phyloP scores from a whole-genome alignment of 2,888 invertebrate species.

The Alviniconcha strummeri region DNA sequence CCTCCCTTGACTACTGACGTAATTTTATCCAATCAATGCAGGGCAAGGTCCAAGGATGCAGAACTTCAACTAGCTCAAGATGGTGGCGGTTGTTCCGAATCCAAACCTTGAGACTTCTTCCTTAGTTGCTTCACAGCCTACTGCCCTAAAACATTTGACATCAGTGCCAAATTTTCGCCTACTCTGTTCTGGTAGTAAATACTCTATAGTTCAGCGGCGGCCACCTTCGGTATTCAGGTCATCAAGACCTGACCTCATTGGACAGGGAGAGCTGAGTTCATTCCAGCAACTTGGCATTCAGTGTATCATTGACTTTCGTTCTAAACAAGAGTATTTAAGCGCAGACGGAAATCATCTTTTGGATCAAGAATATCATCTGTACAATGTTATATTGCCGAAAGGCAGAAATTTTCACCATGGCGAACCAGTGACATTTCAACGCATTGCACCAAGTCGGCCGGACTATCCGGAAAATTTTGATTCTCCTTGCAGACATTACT shows the following conservation, averaged over 20 bases:
- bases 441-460: not conserved
- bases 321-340: conserved; percentile 54
- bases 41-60: not conserved
- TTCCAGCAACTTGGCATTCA: conserved; percentile 56
- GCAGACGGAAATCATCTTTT: conserved; percentile 53
- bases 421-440: conserved; percentile 16
- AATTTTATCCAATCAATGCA: conserved; percentile 15
- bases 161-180: conserved; percentile 47
- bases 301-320: conserved; percentile 63
- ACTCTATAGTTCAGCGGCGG: not conserved
- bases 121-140: too few species aligned
- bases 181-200: conserved; percentile 27
- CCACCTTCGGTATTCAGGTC: conserved; percentile 55
- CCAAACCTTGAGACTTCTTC: not conserved
- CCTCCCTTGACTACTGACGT: conserved; percentile 22
- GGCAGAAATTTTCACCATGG: conserved; percentile 36
- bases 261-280: conserved; percentile 46
- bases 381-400: conserved; percentile 49
- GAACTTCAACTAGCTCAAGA: not conserved
- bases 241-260: conserved; percentile 62
- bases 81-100: conserved; percentile 1
- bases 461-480: not conserved
- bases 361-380: conserved; percentile 53
- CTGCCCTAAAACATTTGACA: too few species aligned
- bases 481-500: conserved; percentile 33